Evolutionary conservation across 2,113 vertebrate genomes (phyloP), one percentile per base, ranked within the genome.

Genomic region (Corvus moneduloides): DNA sequence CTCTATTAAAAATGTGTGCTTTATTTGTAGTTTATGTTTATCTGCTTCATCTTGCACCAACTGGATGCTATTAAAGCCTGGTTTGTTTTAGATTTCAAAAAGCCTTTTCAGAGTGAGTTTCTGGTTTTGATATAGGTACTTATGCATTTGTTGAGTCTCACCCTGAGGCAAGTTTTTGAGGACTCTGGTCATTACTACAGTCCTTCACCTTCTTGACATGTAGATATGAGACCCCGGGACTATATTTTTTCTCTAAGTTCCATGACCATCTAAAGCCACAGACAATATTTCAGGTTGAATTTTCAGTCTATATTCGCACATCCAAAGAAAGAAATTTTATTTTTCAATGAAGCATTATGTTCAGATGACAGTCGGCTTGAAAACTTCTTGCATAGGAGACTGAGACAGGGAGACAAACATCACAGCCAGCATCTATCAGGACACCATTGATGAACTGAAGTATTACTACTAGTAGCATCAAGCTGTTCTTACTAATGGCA

Each of bases 61-160:
- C 89, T 97, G 93, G 93, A 96, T 93, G 39, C 51, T 95, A 96
- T 97, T 96, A 97, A 96, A 93, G 54, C 32, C 54, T 93, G 27
- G 87, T 91, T 91, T 77, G 39, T 33, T 86, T 81, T 18, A 55
- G 77, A 94, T 77, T 93, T 97, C 94, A 95, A 93, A 95, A 94
- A 89, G 86, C 24, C 68, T 63, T 88, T 93, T 87, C 89, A 81
- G 23, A 44, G 61, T 0, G 4, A 67, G 41, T 87, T 93, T 89
- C 93, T 97, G 95, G 83, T 93, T 97, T 97, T 94, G 91, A 95
- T 96, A 90, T 81, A 91, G 56, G 73, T 68, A 77, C 52, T 92
- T 83, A 71, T 4, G 27, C 1, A 4, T 93, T 86, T 3, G 1
- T 55, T 86, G 94, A 83, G 35, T 87, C 37, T 92, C 30, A 55